phyloP scores from a whole-genome alignment of 2,797 vertebrate species.

The Cottoperca gobio region DNA sequence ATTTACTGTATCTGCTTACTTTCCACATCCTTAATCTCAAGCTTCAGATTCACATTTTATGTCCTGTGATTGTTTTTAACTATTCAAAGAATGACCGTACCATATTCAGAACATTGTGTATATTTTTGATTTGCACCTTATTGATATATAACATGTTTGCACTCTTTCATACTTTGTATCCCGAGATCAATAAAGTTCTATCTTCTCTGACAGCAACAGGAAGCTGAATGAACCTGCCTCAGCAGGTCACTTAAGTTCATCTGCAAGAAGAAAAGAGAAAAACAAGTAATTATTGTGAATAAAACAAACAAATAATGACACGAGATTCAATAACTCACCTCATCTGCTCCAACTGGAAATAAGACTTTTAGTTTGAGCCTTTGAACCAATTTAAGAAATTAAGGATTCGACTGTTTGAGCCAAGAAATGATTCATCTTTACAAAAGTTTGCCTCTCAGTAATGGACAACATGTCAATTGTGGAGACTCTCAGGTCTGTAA shows the following conservation, averaged over 20 bases:
- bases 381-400: neutral
- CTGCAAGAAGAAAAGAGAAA: conserved; percentile 32
- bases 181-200: no score
- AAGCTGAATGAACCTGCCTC: conserved; percentile 22
- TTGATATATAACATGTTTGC: no score
- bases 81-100: no score
- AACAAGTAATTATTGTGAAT: neutral
- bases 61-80: no score
- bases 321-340: conserved; percentile 39
- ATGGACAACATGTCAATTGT: neutral
- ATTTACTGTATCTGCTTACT: no score
- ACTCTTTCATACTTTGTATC: no score
- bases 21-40: no score
- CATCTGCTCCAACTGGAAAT: neutral
- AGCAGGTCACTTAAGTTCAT: neutral
- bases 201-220: neutral
- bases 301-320: neutral
- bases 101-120: no score
- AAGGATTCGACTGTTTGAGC: neutral
- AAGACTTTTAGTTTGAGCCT: neutral
- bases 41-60: no score
- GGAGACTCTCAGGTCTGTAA: neutral
- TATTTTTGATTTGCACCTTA: no score
- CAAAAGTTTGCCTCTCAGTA: neutral
- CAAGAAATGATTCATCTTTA: neutral